Evolutionary conservation across 1,140 invertebrate genomes (phyloP), one percentile per base, ranked within the genome.

Genomic region (Ceratoteleas bidentatus): DNA sequence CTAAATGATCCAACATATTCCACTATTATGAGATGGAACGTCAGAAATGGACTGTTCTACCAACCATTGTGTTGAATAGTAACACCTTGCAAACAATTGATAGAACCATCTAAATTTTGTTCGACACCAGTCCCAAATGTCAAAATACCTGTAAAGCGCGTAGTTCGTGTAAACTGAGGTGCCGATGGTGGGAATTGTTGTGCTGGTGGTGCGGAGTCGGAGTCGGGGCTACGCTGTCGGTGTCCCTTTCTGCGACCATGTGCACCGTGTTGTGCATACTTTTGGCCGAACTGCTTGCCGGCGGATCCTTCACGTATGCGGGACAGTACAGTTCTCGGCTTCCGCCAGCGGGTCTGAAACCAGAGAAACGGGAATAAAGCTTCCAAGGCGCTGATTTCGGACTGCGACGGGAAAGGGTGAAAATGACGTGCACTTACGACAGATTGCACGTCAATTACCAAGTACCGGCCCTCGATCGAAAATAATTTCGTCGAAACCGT

Each of bases 151-250:
- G 95, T 58, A 95, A 89, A 13, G 93, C 90, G 49, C 93, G 88
- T 32, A 95, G 89, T 86, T 94, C 94, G 75, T 95, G 93, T 16
- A 94, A 91, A 83, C 93, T 94, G 36, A 95, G 90, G 87, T 94
- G 94, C 56, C 68, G 89, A 88, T 84, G 90, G 78, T 76, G 88
- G 13, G 85, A 86, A 52, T 87, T 78, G 87, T 90, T 78, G 87
- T 90, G 75, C 88, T 90, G 68, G 91, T 90, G 87, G 91, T 93
- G 85, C 15, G 81, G 90, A 47, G 85, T 91, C 24, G 90, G 88
- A 33, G 88, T 91, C 13, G 87, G 86, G 6, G 86, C 86, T 50
- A 92, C 87, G 82, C 90, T 93, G 58, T 92, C 92, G n/a, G 91
- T 93, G 75, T 93, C 93, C 75, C 93, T 92, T 73, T 94, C 94